A percentile compares a stretch with the other conserved stretches of the same genome.
phyloP scores from a whole-genome alignment of 2,113 vertebrate genomes.

The Gorilla gorilla region DNA sequence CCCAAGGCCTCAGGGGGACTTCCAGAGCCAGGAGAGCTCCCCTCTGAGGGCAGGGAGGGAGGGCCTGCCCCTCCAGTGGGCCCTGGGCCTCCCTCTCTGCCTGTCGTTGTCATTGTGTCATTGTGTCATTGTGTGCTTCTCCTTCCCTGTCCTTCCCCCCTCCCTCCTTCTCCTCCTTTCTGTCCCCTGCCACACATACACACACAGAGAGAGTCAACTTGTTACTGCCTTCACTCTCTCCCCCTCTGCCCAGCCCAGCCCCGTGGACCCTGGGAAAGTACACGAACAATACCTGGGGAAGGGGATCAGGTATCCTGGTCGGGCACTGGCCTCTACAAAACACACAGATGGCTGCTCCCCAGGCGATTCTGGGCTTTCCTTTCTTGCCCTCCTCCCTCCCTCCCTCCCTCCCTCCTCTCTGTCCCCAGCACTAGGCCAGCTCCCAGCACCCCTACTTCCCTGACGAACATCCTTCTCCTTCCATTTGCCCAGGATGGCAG shows the following conservation, averaged over 20 bases:
- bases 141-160: not conserved
- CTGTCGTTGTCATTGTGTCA: no score
- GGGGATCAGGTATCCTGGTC: slow-evolving; percentile 64
- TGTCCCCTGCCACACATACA: not conserved
- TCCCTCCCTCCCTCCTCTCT: not conserved
- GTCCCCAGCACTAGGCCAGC: not conserved
- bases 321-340: slow-evolving; percentile 16
- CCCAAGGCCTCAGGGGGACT: not conserved
- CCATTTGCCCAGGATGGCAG: not conserved
- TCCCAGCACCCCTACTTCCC: not conserved
- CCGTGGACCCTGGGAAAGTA: slow-evolving; percentile 69
- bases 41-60: not conserved
- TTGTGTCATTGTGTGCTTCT: no score
- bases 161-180: not conserved
- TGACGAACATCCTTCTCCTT: not conserved
- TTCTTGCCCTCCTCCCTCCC: not conserved
- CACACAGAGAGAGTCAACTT: not conserved
- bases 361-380: slow-evolving; percentile 36
- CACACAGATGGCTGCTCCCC: slow-evolving; percentile 76
- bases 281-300: slow-evolving; percentile 62
- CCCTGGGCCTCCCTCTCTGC: no score
- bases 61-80: not conserved
- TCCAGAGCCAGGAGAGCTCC: not conserved
- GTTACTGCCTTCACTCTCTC: not conserved
- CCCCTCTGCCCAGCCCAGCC: not conserved